Base-by-base conservation (phyloP, 2,113 vertebrate genomes). In the Neogale vison region DNA sequence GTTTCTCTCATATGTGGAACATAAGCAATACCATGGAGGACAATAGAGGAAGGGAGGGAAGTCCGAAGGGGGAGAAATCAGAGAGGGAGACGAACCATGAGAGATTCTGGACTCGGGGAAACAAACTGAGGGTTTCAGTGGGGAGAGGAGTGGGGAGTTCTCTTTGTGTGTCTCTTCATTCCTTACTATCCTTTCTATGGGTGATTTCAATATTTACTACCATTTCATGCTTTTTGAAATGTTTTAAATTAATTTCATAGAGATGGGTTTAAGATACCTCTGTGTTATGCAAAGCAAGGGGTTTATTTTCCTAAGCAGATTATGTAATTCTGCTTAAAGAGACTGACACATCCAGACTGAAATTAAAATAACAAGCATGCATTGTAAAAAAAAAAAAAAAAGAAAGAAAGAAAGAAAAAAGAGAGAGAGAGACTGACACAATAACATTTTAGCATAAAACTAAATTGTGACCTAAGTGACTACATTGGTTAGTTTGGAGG, bases 231-330 rank as follows among this genome's bases (percentile, higher is more conserved):
- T 89, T 89, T 93, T 82, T 31, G 20, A 81, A 77, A 52, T 76
- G 31, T 52, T 93, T 59, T 77, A 17, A 77, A 39, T 52, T 82
- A 61, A 50, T 61, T 97, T 87, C 31, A 67, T 3, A 63, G n/a
- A 90, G 23, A 42, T n/a, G 57, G 57, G 42, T 76, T 95, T 86
- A 85, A 90, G 85, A 86, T 34, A 20, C 34, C 29, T 42, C 31
- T 7, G 2, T 52, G 50, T 67, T 45, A 67, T 52, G 94, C 42
- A 67, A 92, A 76, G 9, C 24, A 81, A 81, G 23, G 31, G n/a
- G 29, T 20, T 93, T 57, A 91, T 84, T 92, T 96, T 88, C 92
- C 71, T 84, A 92, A 84, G 71, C 26, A 80, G 83, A 88, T 96
- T 94, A 74, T 8, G 5, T 72, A 39, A 65, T 36, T 34, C 47